Evolutionary conservation across 2,797 vertebrate species (phyloP), one percentile per base, ranked within the genome.

Genomic region (Harpagifer antarcticus): DNA sequence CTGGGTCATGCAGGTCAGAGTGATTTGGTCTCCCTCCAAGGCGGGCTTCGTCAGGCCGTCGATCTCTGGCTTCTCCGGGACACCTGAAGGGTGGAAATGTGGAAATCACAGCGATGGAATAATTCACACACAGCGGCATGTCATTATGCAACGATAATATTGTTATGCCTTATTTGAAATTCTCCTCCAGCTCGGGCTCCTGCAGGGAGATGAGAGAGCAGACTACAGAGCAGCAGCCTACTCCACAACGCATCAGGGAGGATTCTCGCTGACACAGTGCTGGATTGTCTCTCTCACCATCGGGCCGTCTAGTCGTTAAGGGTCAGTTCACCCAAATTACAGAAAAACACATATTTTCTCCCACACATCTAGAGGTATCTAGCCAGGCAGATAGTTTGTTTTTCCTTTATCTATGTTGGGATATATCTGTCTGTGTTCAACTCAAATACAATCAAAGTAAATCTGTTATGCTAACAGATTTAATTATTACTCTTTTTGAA

Each of bases 61-160:
- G 76, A 99, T 99, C 86, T 98, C 96, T 44, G 98, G 98, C 90
- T 97, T 97, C 88, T 97, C 97, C 3, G 98, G 98, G 85, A 99
- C 97, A 90, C 98, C 98, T 99, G 85, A 49, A 78, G 59, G 71
- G 83, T 15, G 57, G 49, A 79, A 27, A 64, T 1, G 37, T 57
- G 60, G 64, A 79, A 83, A 88, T 71, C 65, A 84, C 63, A 68
- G 42, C 3, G 0, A 73, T 59, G 68, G 59, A 81, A 81, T 69
- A 72, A 68, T 82, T 83, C 70, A 59, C 23, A 56, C 78, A 17
- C 76, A 78, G 71, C 48, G 6, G 64, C 37, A 20, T 33, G 72
- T 74, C 75, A 81, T 83, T 74, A 82, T 74, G 79, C 69, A 86
- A 82, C 83, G 71, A 77, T 72, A 85, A 79, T 27, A 74, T 76